Percentiles rank a stretch among this genome's conserved stretches.
These are phyloP conservation scores for Nebria brevicollis DNA, from an alignment of 2,888 invertebrate species.

Conservation along the genomic window DNA sequence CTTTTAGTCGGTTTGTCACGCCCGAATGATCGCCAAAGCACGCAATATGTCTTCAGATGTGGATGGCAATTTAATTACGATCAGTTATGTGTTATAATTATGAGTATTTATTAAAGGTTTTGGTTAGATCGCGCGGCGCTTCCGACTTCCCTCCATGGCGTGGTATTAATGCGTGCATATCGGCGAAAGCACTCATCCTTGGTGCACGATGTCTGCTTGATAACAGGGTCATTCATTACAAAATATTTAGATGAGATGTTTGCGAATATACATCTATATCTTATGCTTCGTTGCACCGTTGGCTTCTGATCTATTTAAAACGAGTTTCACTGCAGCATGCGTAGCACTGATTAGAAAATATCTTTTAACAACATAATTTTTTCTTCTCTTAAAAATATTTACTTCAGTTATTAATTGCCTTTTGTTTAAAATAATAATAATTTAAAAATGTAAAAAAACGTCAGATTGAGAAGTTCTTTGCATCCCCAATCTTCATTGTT, in stretches of 20 bases:
- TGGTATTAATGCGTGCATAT: constrained; percentile 13
- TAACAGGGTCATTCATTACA: constrained; percentile 1
- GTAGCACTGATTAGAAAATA: neutral
- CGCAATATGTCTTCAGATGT: constrained; percentile 56
- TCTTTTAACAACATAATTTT: neutral
- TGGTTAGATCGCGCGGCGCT: constrained; percentile 7
- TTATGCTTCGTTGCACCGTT: constrained; percentile 9
- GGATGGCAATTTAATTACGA: constrained; percentile 62
- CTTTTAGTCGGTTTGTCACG: constrained; percentile 54
- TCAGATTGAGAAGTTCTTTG: too few relatives aligned
- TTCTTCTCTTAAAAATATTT: too few relatives aligned
- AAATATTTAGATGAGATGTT: constrained; percentile 6
- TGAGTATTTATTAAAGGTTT: constrained; percentile 60
- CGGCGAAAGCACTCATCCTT: constrained; percentile 4
- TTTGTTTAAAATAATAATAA: too few relatives aligned
- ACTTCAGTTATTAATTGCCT: too few relatives aligned
- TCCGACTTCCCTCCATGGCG: constrained; percentile 9
- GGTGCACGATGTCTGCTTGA: constrained; percentile 8
- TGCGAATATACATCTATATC: constrained; percentile 11
- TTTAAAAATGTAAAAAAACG: too few relatives aligned
- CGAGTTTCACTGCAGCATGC: neutral
- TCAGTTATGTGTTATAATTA: constrained; percentile 62
- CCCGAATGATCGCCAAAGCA: constrained; percentile 56
- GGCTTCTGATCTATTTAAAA: neutral
- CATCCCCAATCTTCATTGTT: too few relatives aligned